These are phyloP conservation scores for Oenanthe melanoleuca DNA, from an alignment of 2,113 vertebrate genomes.

Conservation along the genomic window DNA sequence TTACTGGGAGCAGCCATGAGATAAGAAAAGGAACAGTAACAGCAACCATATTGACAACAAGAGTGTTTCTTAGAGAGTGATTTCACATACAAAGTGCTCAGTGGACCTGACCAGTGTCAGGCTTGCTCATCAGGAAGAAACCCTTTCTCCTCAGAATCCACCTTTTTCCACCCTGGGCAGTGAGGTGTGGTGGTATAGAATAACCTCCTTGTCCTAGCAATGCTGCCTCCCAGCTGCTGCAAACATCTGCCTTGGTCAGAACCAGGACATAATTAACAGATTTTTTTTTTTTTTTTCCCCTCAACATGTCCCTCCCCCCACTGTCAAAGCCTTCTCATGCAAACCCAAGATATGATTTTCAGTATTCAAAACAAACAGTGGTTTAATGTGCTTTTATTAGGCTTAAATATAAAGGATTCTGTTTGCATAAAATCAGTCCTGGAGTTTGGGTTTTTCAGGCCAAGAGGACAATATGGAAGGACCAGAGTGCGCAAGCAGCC, in stretches of 20 bases:
- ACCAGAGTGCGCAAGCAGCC: background rate
- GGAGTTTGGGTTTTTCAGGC: background rate
- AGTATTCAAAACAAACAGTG: background rate
- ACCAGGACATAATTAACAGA: background rate
- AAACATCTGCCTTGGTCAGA: background rate
- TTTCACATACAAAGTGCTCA: background rate
- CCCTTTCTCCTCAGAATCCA: background rate
- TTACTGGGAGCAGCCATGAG: background rate
- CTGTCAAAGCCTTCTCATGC: background rate
- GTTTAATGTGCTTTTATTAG: background rate
- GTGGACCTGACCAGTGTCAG: background rate
- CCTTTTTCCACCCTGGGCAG: accelerated
- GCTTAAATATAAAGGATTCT: background rate
- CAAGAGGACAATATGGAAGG: background rate
- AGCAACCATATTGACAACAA: background rate
- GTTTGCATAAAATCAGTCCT: background rate
- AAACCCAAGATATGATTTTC: background rate
- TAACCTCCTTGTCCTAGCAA: background rate
- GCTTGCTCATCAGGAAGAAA: background rate
- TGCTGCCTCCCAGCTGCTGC: background rate
- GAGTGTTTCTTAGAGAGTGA: background rate
- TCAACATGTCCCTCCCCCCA: accelerated
- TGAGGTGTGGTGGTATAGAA: background rate
- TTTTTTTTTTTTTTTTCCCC: background rate
- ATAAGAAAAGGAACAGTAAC: background rate